Evolutionary conservation across 2,113 vertebrate species (phyloP).

Genomic region (Acrocephalus kingi): DNA sequence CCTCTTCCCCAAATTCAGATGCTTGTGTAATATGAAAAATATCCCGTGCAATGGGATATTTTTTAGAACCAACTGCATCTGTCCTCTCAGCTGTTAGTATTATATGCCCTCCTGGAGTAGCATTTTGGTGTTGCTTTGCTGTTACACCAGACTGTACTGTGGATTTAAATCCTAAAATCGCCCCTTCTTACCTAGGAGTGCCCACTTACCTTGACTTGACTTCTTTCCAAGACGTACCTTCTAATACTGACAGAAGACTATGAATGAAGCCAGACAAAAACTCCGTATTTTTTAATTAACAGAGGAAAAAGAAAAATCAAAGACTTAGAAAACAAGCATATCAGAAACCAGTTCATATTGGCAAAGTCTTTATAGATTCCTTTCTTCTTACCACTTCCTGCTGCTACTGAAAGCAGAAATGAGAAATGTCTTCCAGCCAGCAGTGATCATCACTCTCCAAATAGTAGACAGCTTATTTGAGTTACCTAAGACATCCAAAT

Average conservation of each 20-base stretch:
- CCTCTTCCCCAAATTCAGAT: neutral
- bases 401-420: neutral
- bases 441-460: neutral
- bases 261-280: neutral
- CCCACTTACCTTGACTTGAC: neutral
- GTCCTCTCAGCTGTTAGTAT: neutral
- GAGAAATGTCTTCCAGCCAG: neutral
- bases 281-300: neutral
- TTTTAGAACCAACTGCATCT: neutral
- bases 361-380: neutral
- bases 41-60: neutral
- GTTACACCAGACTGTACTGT: neutral
- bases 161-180: neutral
- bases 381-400: neutral
- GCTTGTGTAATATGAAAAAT: neutral
- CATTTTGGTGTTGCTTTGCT: neutral
- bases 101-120: rapidly evolving
- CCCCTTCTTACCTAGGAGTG: neutral
- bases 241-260: neutral
- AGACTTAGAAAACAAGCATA: neutral
- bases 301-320: neutral
- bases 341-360: neutral
- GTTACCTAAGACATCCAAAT: neutral
- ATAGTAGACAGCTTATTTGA: neutral
- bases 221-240: neutral